Evolutionary conservation across 2,888 invertebrate species (phyloP).

Genomic region (Eristalinus aeneus): DNA sequence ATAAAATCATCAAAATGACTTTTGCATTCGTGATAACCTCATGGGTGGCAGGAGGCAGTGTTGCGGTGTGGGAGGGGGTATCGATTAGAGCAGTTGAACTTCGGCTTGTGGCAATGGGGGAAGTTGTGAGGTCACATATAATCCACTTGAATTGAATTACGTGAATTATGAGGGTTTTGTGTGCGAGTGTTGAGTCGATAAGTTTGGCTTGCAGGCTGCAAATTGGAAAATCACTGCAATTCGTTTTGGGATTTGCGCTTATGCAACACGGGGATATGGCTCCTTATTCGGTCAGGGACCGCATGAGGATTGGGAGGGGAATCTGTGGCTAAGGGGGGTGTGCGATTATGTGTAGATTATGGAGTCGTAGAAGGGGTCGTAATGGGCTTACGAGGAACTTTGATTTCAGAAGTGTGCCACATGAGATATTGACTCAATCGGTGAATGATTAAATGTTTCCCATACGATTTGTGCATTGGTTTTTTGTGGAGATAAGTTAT

Average conservation of each 20-base stretch:
- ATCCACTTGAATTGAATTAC: slow-evolving; percentile 69
- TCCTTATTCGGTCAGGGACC: not conserved
- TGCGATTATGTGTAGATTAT: not conserved
- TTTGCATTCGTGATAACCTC: slow-evolving; percentile 56
- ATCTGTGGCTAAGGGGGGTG: not conserved
- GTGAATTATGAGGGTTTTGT: slow-evolving; percentile 65
- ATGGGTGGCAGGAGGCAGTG: no score
- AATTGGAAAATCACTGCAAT: slow-evolving; percentile 71
- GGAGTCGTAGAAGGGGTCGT: not conserved
- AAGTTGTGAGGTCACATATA: slow-evolving; percentile 62
- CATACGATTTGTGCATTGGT: no score
- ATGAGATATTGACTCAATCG: not conserved
- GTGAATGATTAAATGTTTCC: not conserved
- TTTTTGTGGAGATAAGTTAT: no score
- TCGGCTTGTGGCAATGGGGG: not conserved
- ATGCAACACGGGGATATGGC: slow-evolving; percentile 31
- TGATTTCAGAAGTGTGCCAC: not conserved
- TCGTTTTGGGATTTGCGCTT: slow-evolving; percentile 66
- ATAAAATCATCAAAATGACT: slow-evolving; percentile 64
- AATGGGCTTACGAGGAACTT: not conserved
- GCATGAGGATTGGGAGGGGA: not conserved
- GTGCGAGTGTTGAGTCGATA: slow-evolving; percentile 64
- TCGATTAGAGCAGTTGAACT: slow-evolving; percentile 61
- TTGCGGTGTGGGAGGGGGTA: not conserved
- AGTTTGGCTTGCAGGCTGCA: slow-evolving; percentile 67